phyloP scores from a whole-genome alignment of 2,888 invertebrate species.

The Agriotes lineatus region DNA sequence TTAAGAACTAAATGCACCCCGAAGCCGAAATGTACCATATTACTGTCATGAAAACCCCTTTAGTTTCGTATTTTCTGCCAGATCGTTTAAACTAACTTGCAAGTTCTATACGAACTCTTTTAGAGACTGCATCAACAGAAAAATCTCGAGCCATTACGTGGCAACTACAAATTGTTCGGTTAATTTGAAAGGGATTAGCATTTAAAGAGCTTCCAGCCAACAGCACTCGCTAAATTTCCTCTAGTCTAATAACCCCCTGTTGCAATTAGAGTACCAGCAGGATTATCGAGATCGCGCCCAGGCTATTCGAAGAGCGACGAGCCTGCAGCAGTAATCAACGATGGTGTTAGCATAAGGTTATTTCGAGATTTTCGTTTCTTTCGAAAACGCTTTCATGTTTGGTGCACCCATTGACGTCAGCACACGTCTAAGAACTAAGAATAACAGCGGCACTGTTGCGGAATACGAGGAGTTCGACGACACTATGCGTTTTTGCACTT shows the following conservation, averaged over 20 bases:
- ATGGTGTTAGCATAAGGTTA: slow-evolving; percentile 6
- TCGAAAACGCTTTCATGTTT: slow-evolving; percentile 21
- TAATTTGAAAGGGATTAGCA: too few relatives aligned
- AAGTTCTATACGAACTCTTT: too few relatives aligned
- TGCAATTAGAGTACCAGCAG: background rate
- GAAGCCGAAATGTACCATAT: too few relatives aligned
- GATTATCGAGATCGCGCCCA: background rate
- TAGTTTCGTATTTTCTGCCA: too few relatives aligned
- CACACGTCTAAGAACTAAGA: slow-evolving; percentile 39
- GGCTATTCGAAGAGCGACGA: background rate
- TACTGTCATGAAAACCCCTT: too few relatives aligned
- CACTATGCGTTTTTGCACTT: slow-evolving; percentile 47
- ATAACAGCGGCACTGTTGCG: slow-evolving; percentile 35
- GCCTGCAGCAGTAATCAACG: background rate
- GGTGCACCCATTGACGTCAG: slow-evolving; percentile 40
- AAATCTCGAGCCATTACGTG: too few relatives aligned
- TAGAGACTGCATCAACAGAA: too few relatives aligned
- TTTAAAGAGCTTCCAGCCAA: too few relatives aligned
- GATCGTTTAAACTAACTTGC: too few relatives aligned
- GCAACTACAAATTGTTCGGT: too few relatives aligned
- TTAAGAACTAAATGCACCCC: too few relatives aligned
- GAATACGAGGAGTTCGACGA: slow-evolving; percentile 46
- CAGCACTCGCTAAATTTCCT: background rate
- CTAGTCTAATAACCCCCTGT: background rate
- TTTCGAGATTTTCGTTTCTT: slow-evolving; percentile 27